Base-by-base conservation (phyloP, 2,888 invertebrate species). In the Tridacna gigas region DNA sequence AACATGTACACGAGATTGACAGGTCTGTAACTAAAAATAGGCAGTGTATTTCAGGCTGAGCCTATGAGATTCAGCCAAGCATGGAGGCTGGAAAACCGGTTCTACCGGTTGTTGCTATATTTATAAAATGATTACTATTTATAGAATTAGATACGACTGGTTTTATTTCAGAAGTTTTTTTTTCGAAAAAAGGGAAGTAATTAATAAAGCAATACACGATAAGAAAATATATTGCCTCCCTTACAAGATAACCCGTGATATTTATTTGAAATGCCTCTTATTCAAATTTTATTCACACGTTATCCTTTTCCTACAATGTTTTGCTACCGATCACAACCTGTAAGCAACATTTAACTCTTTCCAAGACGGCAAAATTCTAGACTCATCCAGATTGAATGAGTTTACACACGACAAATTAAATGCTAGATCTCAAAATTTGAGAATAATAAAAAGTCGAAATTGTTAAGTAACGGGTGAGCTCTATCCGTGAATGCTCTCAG, bases 1-100 rank as follows among this genome's bases (percentile, higher is more conserved):
- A 87, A 87, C 87, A 87, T 87, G 87, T 87, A 87, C 84, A 81
- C 69, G 74, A 73, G 71, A 77, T 63, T 83, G 86, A 83, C 83
- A 86, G 76, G 76, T 78, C 83, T 66, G 79, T 61, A 77, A 74
- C 84, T 87, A 83, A 77, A 83, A 77, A 85, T 87, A 87, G 83
- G 83, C n/a, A 37, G 71, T 81, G 87, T 87, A 87, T 87, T 79
- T 61, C 79, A 74, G 80, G 79, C 60, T 51, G 76, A 83, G 77
- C 79, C 74, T 79, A 79, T 69, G 65, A 74, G 74, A n/a, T 51
- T 79, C 81, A 77, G 37, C 79, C 65, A 51, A 66, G 71, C 71
- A 71, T 71, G 71, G 26, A 71, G 51, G 65, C 80, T 73, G 83
- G 81, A 85, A 86, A 89, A 89, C 89, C 78, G 84, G 89, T 89